A percentile compares a stretch with the other conserved stretches of the same genome.
Evolutionary conservation across 2,888 invertebrate species (phyloP).

Genomic region (Epistrophe eligans): DNA sequence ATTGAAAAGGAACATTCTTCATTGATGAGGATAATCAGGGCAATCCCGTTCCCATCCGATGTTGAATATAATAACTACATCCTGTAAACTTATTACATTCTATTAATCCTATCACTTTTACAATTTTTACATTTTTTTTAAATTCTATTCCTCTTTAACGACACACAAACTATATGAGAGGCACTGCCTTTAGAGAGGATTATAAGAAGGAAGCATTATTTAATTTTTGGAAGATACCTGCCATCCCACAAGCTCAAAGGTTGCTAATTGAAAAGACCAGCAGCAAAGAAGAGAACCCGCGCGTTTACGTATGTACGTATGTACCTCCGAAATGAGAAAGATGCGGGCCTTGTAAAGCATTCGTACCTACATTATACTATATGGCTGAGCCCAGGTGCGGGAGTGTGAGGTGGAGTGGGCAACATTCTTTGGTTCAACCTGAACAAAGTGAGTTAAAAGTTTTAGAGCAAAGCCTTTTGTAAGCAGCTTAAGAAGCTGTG

Average conservation of each 20-base stretch:
- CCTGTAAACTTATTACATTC: slow-evolving; percentile 67
- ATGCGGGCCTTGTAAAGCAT: slow-evolving; percentile 44
- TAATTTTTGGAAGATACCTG: slow-evolving; percentile 55
- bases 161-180: slow-evolving; percentile 14
- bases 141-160: not conserved
- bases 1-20: slow-evolving; percentile 43
- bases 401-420: not conserved
- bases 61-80: slow-evolving; percentile 19
- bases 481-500: slow-evolving; percentile 66
- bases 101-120: slow-evolving; percentile 67
- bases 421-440: slow-evolving; percentile 42
- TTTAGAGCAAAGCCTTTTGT: slow-evolving; percentile 68
- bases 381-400: not conserved
- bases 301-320: slow-evolving; percentile 15
- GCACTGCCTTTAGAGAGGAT: slow-evolving; percentile 34
- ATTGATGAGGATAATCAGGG: slow-evolving; percentile 66
- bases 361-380: not conserved
- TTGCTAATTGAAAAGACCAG: slow-evolving; percentile 56
- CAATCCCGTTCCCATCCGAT: slow-evolving; percentile 47
- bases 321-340: not conserved
- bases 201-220: slow-evolving; percentile 65
- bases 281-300: slow-evolving; percentile 28
- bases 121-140: slow-evolving; percentile 14
- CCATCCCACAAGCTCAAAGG: slow-evolving; percentile 46
- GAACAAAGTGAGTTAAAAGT: slow-evolving; percentile 66